A percentile compares a stretch with the other conserved stretches of the same genome.
Conservation (phyloP, 2,113 vertebrate species). For the Scolopax mira region DNA sequence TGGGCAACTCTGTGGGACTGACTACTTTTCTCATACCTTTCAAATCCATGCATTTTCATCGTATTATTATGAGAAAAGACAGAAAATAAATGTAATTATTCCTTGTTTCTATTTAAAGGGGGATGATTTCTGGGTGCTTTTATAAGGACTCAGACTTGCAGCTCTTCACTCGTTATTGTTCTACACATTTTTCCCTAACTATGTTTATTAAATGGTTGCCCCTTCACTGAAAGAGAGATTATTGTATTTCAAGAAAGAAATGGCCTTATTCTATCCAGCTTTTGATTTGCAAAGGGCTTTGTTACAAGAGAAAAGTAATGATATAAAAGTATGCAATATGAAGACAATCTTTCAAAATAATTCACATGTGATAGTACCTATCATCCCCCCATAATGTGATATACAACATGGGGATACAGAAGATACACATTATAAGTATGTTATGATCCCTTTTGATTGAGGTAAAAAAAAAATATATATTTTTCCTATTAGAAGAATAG, state of each 20-base stretch:
- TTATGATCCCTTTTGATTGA: neutral
- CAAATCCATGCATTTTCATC: neutral
- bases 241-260: neutral
- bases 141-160: neutral
- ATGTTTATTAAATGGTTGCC: neutral
- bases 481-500: neutral
- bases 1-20: neutral
- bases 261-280: neutral
- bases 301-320: neutral
- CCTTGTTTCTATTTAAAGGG: neutral
- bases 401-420: neutral
- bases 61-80: neutral
- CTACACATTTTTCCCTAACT: neutral
- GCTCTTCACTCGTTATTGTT: neutral
- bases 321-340: neutral
- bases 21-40: neutral
- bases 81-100: neutral
- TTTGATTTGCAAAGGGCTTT: neutral
- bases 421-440: neutral
- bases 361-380: neutral
- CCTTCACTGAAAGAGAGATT: neutral
- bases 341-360: neutral
- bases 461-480: neutral
- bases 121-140: neutral
- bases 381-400: neutral